Evolutionary conservation across 2,888 invertebrate species (phyloP).

Genomic region (Ochlodes sylvanus): DNA sequence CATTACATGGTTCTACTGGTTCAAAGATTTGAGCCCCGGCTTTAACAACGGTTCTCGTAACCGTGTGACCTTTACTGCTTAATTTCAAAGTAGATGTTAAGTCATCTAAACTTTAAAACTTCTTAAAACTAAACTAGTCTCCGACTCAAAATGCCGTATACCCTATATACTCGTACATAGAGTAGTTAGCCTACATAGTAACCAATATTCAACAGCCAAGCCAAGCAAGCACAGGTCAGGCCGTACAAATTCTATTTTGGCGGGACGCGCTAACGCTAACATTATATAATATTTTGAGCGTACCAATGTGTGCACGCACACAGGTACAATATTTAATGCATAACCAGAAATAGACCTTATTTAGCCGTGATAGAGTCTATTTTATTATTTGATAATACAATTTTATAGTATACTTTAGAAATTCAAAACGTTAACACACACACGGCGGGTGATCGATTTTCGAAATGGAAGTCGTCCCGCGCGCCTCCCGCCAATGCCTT

Average conservation of each 20-base stretch:
- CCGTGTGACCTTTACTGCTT: too few species aligned
- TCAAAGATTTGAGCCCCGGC: too few species aligned
- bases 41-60: too few species aligned
- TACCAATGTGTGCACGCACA: slow-evolving; percentile 39
- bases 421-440: slow-evolving; percentile 69
- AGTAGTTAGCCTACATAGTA: background rate
- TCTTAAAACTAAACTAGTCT: too few species aligned
- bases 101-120: too few species aligned
- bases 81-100: too few species aligned
- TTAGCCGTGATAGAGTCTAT: rapidly evolving
- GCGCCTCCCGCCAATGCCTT: slow-evolving; percentile 53
- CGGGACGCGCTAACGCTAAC: slow-evolving; percentile 39
- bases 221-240: slow-evolving; percentile 12
- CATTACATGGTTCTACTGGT: too few species aligned
- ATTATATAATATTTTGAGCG: slow-evolving; percentile 40
- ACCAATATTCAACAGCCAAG: background rate
- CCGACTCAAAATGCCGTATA: background rate
- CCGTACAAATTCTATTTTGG: slow-evolving; percentile 41
- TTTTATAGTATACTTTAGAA: slow-evolving; percentile 45
- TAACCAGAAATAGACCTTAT: slow-evolving; percentile 25
- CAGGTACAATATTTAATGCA: slow-evolving; percentile 9
- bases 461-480: slow-evolving; percentile 62
- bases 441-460: slow-evolving; percentile 80
- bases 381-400: slow-evolving; percentile 19
- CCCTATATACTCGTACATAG: background rate